Conservation (phyloP, 37 sponge, comb jelly and placozoan species). For the Oopsacas minuta region DNA sequence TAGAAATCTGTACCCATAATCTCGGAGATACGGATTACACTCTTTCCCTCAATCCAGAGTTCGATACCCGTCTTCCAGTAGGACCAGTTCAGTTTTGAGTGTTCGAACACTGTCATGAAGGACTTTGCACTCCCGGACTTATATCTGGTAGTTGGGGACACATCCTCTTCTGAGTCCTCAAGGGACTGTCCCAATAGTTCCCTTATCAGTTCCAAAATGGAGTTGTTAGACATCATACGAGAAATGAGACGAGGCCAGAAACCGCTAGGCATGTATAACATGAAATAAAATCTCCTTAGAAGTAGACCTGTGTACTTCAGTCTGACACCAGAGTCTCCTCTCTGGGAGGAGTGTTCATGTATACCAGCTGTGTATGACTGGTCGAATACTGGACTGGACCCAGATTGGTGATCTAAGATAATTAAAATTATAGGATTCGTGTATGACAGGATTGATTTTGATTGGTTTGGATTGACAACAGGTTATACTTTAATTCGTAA, state of each 20-base stretch:
- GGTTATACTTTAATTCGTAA: no score
- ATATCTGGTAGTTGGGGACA: background rate
- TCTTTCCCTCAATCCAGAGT: constrained; percentile 58
- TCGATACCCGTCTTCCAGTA: constrained; percentile 88
- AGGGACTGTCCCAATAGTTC: constrained; percentile 23
- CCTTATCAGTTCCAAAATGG: constrained; percentile 31
- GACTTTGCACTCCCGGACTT: background rate
- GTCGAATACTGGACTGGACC: no score
- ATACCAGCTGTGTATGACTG: no score
- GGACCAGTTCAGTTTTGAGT: constrained; percentile 47
- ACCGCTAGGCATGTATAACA: constrained; percentile 79
- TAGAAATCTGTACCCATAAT: constrained; percentile 33
- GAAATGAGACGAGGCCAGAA: constrained; percentile 86
- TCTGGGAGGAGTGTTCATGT: constrained; percentile 9
- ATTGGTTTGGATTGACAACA: no score
- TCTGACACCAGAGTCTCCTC: constrained; percentile 19
- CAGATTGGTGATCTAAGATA: no score
- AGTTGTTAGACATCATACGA: constrained; percentile 39
- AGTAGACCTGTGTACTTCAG: constrained; percentile 47
- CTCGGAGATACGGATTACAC: constrained; percentile 56
- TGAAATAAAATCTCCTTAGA: constrained; percentile 70
- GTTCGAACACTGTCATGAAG: background rate
- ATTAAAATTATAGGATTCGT: no score
- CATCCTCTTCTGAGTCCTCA: constrained; percentile 27
- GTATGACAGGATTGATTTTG: no score